phyloP scores from a whole-genome alignment of 1,140 invertebrate species.

The Drosophila oshimai region DNA sequence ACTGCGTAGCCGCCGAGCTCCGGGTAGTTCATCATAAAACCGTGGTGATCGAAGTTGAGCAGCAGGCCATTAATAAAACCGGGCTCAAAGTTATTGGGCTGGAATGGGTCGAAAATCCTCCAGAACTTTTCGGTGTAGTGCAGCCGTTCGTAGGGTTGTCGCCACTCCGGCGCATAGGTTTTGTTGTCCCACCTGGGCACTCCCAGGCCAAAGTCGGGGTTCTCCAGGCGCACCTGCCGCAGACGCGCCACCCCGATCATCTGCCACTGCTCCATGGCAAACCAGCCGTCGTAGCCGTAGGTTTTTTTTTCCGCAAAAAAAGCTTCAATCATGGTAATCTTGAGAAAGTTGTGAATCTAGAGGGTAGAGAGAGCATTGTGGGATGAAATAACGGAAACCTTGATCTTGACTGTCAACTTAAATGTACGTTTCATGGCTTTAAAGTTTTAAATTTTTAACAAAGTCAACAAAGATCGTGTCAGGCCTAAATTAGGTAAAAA shows the following conservation, averaged over 20 bases:
- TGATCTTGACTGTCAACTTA: too few species aligned
- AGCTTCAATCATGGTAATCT: conserved; percentile 9
- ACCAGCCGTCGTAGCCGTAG: conserved; percentile 30
- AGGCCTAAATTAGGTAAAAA: too few species aligned
- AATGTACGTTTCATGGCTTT: too few species aligned
- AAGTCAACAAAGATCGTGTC: too few species aligned
- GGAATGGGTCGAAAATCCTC: conserved; percentile 62
- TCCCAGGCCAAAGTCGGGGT: background rate
- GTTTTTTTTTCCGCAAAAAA: conserved; percentile 9
- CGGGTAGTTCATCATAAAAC: conserved; percentile 10
- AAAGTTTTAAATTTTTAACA: too few species aligned
- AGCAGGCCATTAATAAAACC: background rate
- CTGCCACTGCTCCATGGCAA: conserved; percentile 31
- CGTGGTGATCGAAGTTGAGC: conserved; percentile 1
- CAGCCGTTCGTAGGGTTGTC: conserved; percentile 15
- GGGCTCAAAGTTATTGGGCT: background rate
- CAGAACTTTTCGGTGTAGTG: conserved; percentile 56
- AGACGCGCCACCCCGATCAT: conserved; percentile 50
- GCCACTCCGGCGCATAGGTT: conserved; percentile 44
- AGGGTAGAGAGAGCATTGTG: too few species aligned
- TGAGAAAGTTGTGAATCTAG: conserved; percentile 40
- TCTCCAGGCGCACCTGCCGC: conserved; percentile 45
- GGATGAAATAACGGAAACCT: too few species aligned
- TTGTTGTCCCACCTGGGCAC: background rate
- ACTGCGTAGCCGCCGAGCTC: conserved; percentile 46